Evolutionary conservation across 1,140 invertebrate genomes (phyloP), one percentile per base, ranked within the genome.

Genomic region (Macrostomum lignano): DNA sequence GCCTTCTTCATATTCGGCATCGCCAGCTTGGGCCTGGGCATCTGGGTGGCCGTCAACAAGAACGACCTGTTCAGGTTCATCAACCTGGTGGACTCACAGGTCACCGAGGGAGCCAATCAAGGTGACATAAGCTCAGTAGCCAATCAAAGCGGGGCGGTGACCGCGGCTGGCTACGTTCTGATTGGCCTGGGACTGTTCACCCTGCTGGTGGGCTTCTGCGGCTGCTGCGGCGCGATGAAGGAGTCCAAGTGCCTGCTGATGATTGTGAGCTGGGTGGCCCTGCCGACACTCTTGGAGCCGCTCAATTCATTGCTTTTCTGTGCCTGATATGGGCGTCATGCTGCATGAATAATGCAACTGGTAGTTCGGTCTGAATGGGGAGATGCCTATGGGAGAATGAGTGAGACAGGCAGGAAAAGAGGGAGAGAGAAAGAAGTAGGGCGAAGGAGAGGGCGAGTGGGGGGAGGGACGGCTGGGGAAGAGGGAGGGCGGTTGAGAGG

Each of bases 161-260:
- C 37, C 9, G 42, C 44, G n/a, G 47, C 48, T 2, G n/a, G n/a
- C n/a, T 52, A 51, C 33, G 43, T 78, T 31, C 58, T 78, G 36
- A 62, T 88, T 36, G 67, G 65, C 13, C 66, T 70, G 33, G 79
- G 78, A 2, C 54, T 66, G 17, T 52, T 84, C 22, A 70, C 84
- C 46, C 67, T 79, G 35, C 55, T 77, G 17, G 69, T 81, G 13
- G 72, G 76, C 2, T 73, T 84, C 53, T 67, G 82, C 35, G 81
- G 79, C 30, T 86, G 78, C 49, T 78, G 73, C 51, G 79, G 79
- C 17, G 73, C 76, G 5, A 67, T 73, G 26, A 67, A 68, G 38
- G 74, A 79, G 55, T 77, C 71, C 36, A 72, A 71, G 40, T 77
- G 73, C 52, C 67, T 81, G 62, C 63, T 91, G 4, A 67, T 68